Evolutionary conservation across 2,888 invertebrate species (phyloP).

Genomic region (Drosophila tripunctata): DNA sequence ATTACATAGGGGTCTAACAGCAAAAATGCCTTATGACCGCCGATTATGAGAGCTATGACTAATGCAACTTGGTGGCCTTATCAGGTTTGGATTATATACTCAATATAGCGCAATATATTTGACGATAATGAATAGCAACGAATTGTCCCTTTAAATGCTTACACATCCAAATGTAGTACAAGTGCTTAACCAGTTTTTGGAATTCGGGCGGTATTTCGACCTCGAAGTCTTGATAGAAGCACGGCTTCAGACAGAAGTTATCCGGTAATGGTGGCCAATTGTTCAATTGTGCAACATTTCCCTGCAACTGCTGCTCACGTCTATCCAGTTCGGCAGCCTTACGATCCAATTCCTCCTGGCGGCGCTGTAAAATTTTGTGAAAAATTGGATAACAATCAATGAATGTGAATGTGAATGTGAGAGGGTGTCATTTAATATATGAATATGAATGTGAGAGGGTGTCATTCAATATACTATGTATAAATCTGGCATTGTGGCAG

Average conservation of each 20-base stretch:
- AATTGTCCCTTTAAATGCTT: slow-evolving; percentile 85
- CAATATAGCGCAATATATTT: slow-evolving; percentile 23
- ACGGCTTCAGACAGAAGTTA: slow-evolving; percentile 96
- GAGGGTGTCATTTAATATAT: no score
- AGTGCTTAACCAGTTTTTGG: slow-evolving; percentile 96
- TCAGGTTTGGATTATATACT: slow-evolving; percentile 23
- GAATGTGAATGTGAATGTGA: no score
- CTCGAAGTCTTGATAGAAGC: slow-evolving; percentile 99
- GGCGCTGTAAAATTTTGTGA: slow-evolving; percentile 86
- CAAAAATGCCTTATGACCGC: background rate
- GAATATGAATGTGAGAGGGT: no score
- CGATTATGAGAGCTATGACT: slow-evolving; percentile 45
- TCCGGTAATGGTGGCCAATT: slow-evolving; percentile 99
- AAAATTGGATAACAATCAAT: no score
- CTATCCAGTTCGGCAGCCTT: slow-evolving; percentile 95
- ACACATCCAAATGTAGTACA: slow-evolving; percentile 99
- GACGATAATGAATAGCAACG: slow-evolving; percentile 3
- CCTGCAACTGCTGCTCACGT: slow-evolving; percentile 93
- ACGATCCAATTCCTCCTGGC: slow-evolving; percentile 95
- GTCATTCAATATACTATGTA: slow-evolving; percentile 7
- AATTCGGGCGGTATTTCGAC: slow-evolving; percentile 99
- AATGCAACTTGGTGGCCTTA: slow-evolving; percentile 40
- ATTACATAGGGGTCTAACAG: slow-evolving; percentile 1
- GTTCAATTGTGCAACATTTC: slow-evolving; percentile 90
- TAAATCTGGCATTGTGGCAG: slow-evolving; percentile 22